Evolutionary conservation across 2,797 vertebrate species (phyloP), one percentile per base, ranked within the genome.

Genomic region (Peromyscus attwateri): DNA sequence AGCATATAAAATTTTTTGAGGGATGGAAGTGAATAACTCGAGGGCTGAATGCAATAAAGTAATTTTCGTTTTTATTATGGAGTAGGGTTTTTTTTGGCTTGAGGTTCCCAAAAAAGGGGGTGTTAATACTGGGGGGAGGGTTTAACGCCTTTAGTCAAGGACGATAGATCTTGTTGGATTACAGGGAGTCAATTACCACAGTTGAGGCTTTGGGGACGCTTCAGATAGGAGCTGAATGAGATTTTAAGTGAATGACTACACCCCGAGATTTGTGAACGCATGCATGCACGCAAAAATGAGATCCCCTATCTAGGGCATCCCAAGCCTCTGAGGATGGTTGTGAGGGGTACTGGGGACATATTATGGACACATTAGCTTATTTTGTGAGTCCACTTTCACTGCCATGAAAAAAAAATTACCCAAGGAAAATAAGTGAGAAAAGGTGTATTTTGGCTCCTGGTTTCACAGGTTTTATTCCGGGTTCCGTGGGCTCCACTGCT

Each of bases 1-100:
- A 94, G 87, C 43, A 16, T 1, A 76, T 94, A 77, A 97, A 89
- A 93, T 82, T 4, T 55, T 80, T 4, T 82, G 95, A 92, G 92
- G 40, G 17, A 66, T 88, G 71, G 70, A 93, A 95, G 87, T 80
- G 46, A 94, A n/a, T 81, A 52, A 83, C 83, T 80, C 46, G 80
- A 83, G 21, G 57, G 83, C 92, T 76, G 23, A 82, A 9, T 6
- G 9, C 57, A 9, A 68, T 73, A 62, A 79, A 87, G 79, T 62
- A 6, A 79, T 92, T 87, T 93, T 92, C 71, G 6, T 82, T 96
- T 80, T 83, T 75, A 91, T 80, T 46, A 52, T 40, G 73, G 81
- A 81, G 87, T 80, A 34, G n/a, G 40, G 40, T 40, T 71, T 82
- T 79, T 55, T 55, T 55, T 14, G 52, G 46, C 73, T 25, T 37